Base-by-base conservation (phyloP, 2,797 vertebrate species). In the Meda fulgida region DNA sequence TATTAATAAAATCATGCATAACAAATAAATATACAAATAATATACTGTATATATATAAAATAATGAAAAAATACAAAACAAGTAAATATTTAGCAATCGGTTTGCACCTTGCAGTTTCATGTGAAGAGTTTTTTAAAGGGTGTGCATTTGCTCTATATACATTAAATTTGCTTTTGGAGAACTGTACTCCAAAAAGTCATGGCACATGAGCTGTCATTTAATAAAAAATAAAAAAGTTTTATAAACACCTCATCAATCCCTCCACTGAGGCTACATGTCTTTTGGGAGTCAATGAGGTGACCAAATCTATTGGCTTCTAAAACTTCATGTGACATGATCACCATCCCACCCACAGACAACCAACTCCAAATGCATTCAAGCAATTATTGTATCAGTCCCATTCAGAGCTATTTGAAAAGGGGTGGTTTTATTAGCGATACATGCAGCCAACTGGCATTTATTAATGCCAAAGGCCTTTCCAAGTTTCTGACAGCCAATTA, bases 271-370 rank as follows among this genome's bases (percentile, higher is more conserved):
- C 29, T 48, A 7, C 46, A 36, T 29, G n/a, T 67, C 63, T 77
- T 53, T 84, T 55, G 11, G 65, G n/a, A 43, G 34, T 31, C 40
- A 51, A 23, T 66, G 71, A 65, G 55, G 43, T 65, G 53, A 75
- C 38, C 63, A 19, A n/a, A 75, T 83, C 29, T 19, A 75, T 4
- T 60, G 70, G 55, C 58, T 75, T 36, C 58, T 83, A 63, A 51
- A 51, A 65, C 67, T n/a, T 43, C 40, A 31, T 73, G 19, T 63
- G 70, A 72, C 80, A 77, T 72, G 71, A 88, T 84, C 80, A 73
- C 65, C 76, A 19, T 23, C 55, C 78, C 60, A 79, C 26, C 26
- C 48, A 36, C 38, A 40, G 43, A 83, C 70, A 69, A 80, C 43
- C 76, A 67, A 60, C 67, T 82, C 53, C 81, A 43, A 85, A 16